A percentile compares a stretch with the other conserved stretches of the same genome.
Conservation (phyloP, 2,888 invertebrate species). For the Agrotis puta region DNA sequence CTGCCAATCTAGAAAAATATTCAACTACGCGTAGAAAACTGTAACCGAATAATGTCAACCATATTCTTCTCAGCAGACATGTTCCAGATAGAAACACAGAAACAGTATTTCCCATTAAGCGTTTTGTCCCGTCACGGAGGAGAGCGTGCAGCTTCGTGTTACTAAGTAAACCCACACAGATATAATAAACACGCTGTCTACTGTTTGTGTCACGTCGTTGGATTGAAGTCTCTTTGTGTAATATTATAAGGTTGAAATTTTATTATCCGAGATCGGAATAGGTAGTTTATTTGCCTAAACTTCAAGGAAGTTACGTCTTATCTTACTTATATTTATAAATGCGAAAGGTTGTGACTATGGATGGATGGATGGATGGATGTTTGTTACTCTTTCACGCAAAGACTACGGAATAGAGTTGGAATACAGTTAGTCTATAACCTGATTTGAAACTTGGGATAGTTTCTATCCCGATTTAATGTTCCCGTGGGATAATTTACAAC, state of each 20-base stretch:
- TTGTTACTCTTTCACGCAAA: too few species aligned
- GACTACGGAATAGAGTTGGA: too few species aligned
- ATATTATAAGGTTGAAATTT: slow-evolving; percentile 19
- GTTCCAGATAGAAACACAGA: slow-evolving; percentile 29
- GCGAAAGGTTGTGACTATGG: too few species aligned
- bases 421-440: too few species aligned
- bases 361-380: too few species aligned
- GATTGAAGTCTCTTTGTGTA: slow-evolving; percentile 26
- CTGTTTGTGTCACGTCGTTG: slow-evolving; percentile 29
- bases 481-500: too few species aligned
- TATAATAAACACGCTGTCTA: slow-evolving; percentile 21
- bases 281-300: too few species aligned
- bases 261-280: slow-evolving; percentile 8
- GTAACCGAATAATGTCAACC: slow-evolving; percentile 13
- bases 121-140: slow-evolving; percentile 50
- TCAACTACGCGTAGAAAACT: neutral
- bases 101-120: slow-evolving; percentile 55
- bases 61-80: slow-evolving; percentile 2
- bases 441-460: too few species aligned
- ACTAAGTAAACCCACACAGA: slow-evolving; percentile 50
- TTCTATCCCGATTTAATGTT: too few species aligned
- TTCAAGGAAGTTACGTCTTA: too few species aligned
- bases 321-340: too few species aligned
- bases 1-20: neutral
- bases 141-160: slow-evolving; percentile 36